phyloP scores from a whole-genome alignment of 2,113 vertebrate species.

The Mesembrinibis cayennensis region DNA sequence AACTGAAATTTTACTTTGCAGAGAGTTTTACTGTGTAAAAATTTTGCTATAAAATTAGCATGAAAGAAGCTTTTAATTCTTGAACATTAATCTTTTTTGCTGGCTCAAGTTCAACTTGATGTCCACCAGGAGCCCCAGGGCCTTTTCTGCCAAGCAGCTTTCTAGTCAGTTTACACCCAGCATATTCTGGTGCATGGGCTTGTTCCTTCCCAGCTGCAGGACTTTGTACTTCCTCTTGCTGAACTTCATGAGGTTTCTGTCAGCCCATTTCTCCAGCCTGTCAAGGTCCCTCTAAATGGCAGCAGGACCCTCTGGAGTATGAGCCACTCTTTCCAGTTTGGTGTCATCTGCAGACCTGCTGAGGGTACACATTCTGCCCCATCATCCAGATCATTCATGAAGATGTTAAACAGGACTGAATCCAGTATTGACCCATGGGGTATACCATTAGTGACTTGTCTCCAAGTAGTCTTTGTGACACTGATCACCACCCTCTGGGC shows the following conservation, averaged over 20 bases:
- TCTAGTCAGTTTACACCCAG: background rate
- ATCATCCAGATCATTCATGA: background rate
- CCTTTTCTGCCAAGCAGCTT: background rate
- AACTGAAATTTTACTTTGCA: background rate
- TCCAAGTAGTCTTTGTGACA: background rate
- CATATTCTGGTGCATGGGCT: background rate
- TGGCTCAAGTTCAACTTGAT: background rate
- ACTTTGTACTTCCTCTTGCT: background rate
- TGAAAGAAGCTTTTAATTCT: background rate
- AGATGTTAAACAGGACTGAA: background rate
- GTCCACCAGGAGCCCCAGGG: background rate
- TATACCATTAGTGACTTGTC: background rate
- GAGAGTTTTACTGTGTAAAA: background rate
- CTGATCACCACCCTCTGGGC: background rate
- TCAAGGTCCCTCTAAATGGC: background rate
- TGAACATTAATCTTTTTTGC: background rate
- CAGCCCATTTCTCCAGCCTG: no score
- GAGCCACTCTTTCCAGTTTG: background rate
- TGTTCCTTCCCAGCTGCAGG: background rate
- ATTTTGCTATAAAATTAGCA: background rate
- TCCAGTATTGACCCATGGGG: accelerated
- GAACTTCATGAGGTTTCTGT: background rate
- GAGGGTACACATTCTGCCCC: background rate
- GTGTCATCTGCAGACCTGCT: background rate
- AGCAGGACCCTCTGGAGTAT: background rate